Conservation (phyloP, 2,888 invertebrate species). For the Heliothis peltigera region DNA sequence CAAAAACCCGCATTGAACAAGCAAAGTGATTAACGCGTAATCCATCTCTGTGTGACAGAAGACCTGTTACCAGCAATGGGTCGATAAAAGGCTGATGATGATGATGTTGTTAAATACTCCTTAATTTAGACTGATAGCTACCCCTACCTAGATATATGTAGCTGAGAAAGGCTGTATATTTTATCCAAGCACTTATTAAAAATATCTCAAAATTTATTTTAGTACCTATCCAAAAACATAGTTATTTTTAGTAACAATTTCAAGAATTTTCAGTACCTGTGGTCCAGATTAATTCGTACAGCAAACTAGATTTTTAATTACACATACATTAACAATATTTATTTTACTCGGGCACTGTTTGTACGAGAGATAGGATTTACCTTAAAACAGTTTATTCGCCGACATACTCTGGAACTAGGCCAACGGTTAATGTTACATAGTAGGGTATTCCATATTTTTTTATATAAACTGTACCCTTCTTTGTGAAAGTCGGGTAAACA, state of each 20-base stretch:
- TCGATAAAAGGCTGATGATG: too few species aligned
- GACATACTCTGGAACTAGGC: conserved; percentile 41
- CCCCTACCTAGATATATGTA: too few species aligned
- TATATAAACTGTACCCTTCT: neutral
- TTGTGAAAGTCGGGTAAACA: neutral
- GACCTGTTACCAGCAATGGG: too few species aligned
- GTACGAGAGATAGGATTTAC: conserved; percentile 40
- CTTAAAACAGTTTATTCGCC: conserved; percentile 49
- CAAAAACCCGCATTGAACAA: too few species aligned
- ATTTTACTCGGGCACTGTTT: conserved; percentile 12
- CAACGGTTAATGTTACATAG: conserved; percentile 30
- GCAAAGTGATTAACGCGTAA: too few species aligned
- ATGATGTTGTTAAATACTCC: too few species aligned
- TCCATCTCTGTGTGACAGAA: too few species aligned
- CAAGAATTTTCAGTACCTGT: neutral
- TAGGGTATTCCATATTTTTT: conserved; percentile 27
- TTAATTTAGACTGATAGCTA: too few species aligned
- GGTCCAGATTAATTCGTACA: conserved; percentile 1
- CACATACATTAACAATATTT: conserved; percentile 20
- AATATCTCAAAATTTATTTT: neutral
- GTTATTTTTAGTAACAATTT: neutral
- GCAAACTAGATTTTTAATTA: conserved; percentile 36
- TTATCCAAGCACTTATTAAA: too few species aligned
- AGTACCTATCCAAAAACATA: neutral
- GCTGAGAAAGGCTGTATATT: too few species aligned